phyloP scores from a whole-genome alignment of 2,113 vertebrate species.

The Nothocercus nigrocapillus region DNA sequence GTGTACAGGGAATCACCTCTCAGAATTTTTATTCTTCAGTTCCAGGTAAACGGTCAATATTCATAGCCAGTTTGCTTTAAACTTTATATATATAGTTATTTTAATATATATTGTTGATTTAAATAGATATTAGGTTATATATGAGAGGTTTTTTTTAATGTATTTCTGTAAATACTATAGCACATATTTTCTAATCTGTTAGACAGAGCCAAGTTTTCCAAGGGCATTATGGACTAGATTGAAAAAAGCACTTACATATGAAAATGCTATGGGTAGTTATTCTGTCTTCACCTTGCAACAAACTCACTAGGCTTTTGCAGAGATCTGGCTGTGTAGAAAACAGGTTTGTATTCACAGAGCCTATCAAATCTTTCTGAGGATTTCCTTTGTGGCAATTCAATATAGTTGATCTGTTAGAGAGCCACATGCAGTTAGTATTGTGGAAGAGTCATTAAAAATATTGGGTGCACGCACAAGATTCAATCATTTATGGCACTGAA shows the following conservation, averaged over 20 bases:
- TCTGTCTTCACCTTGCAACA: background rate
- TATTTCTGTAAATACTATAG: background rate
- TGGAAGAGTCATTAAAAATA: background rate
- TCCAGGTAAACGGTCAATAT: background rate
- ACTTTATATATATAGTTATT: background rate
- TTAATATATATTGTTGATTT: background rate
- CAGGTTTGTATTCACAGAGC: background rate
- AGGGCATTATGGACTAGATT: background rate
- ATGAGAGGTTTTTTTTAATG: background rate
- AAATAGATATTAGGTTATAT: too few species aligned
- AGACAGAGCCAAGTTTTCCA: background rate
- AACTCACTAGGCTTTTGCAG: background rate
- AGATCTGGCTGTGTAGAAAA: background rate
- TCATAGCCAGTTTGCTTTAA: background rate
- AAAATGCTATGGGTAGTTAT: background rate
- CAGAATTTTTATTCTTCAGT: background rate
- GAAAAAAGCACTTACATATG: background rate
- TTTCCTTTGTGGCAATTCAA: background rate
- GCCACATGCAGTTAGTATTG: background rate
- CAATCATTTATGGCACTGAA: background rate
- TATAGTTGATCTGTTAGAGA: background rate
- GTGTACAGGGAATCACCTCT: background rate
- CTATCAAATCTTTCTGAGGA: background rate
- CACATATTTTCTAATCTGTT: background rate
- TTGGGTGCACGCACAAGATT: background rate